Evolutionary conservation across 2,113 vertebrate species (phyloP), one percentile per base, ranked within the genome.

Genomic region (Calyptomena viridis): DNA sequence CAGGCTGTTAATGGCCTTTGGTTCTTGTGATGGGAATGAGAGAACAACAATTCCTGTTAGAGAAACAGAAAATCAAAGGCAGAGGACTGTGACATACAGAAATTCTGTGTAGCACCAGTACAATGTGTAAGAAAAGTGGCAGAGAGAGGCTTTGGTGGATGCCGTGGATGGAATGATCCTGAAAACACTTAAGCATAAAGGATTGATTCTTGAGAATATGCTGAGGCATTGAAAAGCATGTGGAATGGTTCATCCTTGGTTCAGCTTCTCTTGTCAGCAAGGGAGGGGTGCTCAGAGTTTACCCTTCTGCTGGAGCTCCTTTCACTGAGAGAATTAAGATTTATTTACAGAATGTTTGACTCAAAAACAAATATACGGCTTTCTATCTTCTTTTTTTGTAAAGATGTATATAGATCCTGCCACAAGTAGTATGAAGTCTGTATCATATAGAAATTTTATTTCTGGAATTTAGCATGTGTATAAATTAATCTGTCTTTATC

Each of bases 401-500:
- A 84, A 84, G 78, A 55, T 37, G 28, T 33, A 50, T 33, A 24
- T 71, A 19, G 6, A 49, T 28, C 59, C 55, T 74, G 27, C 68
- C 7, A 11, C 68, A 96, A 56, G 66, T 33, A 40, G 33, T 19
- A 60, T 33, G 37, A 69, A 46, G 6, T 40, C 56, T 73, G 33
- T 52, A 49, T 40, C 52, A 83, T 88, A 40, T 7, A 68, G 50
- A 76, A 46, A 63, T 79, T 85, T 91, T 94, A 49, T 93, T 92
- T 87, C 63, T 73, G 74, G 33, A 47, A 39, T 94, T 90, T 44
- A 86, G 28, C 4, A 0, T 69, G 69, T 60, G 31, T 72, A 75
- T 93, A 92, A 94, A 97, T 95, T 75, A 84, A 89, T 89, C 86
- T 93, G 50, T 86, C 84, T 90, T 87, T 91, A 76, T 60, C 7